Percentiles rank a stretch among this genome's conserved stretches.
Conservation (phyloP, 1,140 invertebrate species). For the Drosophila pruinosa region DNA sequence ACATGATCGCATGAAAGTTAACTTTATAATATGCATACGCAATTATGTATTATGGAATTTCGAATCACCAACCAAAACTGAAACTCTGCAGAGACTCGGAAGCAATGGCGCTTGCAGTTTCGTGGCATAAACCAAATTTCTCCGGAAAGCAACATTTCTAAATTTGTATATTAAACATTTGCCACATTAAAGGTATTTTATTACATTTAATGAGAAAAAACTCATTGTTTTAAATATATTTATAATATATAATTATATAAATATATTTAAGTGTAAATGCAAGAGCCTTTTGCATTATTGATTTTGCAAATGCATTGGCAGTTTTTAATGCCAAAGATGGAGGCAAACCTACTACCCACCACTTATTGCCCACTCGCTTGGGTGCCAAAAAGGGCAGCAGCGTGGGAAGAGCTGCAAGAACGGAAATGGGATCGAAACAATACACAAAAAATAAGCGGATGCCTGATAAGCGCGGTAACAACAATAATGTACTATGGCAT, state of each 20-base stretch:
- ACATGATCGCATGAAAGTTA: neutral
- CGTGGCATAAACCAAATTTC: neutral
- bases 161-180: neutral
- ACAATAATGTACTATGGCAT: neutral
- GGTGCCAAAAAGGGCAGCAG: constrained; percentile 13
- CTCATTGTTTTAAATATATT: neutral
- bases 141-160: neutral
- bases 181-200: neutral
- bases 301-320: constrained; percentile 14
- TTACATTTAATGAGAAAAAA: neutral
- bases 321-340: neutral
- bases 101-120: neutral
- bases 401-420: constrained; percentile 9
- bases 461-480: constrained; percentile 8
- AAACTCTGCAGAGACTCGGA: neutral
- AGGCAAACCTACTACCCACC: neutral
- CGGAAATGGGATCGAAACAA: constrained; percentile 2
- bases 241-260: too few species aligned
- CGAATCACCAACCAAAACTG: neutral
- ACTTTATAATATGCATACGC: neutral
- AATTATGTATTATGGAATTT: neutral
- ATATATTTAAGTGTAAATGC: too few species aligned
- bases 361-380: neutral
- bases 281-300: neutral
- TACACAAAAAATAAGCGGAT: neutral